Conservation (phyloP, 2,888 invertebrate genomes). For the Polydrusus cervinus region DNA sequence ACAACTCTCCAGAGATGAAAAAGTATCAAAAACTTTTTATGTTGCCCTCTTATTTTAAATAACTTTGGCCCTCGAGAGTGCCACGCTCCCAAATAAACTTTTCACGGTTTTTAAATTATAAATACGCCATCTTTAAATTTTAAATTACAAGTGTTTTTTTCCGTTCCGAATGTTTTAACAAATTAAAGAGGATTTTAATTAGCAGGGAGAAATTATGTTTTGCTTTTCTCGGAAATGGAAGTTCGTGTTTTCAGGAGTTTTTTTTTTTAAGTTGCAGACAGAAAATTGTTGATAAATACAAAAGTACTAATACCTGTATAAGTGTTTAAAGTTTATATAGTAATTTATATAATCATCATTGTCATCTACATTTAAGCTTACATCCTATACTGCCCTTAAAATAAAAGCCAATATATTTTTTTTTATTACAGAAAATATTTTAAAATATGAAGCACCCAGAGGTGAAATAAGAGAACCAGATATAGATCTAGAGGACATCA, state of each 20-base stretch:
- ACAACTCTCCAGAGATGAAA: constrained; percentile 13
- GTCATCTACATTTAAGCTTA: no score
- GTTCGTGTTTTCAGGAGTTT: no score
- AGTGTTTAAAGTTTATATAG: no score
- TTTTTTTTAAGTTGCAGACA: no score
- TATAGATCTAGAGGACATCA: constrained; percentile 82
- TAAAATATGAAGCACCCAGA: constrained; percentile 80
- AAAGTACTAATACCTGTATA: no score
- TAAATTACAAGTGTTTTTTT: constrained; percentile 46
- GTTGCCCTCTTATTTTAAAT: constrained; percentile 37
- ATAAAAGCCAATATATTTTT: no score
- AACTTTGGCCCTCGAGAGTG: constrained; percentile 41
- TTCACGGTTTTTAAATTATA: constrained; percentile 49
- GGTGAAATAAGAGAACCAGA: constrained; percentile 79
- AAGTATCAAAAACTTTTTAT: constrained; percentile 38
- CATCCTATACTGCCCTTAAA: no score
- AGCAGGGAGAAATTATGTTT: constrained; percentile 17
- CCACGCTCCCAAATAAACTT: constrained; percentile 45
- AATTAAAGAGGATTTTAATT: constrained; percentile 35
- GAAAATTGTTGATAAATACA: no score
- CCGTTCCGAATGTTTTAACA: constrained; percentile 29
- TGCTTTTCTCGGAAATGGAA: not conserved
- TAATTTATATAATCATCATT: no score
- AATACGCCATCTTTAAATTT: constrained; percentile 43
- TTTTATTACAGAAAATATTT: constrained; percentile 76